Conservation (phyloP, 2,797 vertebrate genomes). For the Liasis olivaceus region DNA sequence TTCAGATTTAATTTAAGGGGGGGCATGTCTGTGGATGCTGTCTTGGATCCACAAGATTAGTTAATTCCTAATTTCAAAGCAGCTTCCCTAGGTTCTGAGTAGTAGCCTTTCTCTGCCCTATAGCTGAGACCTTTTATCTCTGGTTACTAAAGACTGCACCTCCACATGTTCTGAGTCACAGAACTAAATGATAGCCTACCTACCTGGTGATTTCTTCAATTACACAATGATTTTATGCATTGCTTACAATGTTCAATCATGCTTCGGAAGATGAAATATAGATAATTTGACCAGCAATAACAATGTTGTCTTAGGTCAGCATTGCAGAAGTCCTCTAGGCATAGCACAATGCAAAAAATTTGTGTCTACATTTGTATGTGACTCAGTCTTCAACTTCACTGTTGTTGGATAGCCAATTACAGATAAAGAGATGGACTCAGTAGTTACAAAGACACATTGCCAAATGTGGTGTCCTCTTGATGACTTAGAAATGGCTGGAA, state of each 20-base stretch:
- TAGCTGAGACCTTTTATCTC: neutral
- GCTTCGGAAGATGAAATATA: neutral
- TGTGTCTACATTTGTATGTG: neutral
- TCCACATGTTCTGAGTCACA: too few species aligned
- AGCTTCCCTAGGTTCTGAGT: neutral
- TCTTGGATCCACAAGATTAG: neutral
- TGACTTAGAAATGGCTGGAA: neutral
- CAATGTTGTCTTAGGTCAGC: neutral
- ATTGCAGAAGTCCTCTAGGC: neutral
- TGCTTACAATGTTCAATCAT: neutral
- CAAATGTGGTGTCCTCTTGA: neutral
- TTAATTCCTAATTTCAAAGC: neutral
- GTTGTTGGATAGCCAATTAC: neutral
- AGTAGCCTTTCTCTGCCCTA: neutral
- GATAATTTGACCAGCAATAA: neutral
- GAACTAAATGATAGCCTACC: neutral
- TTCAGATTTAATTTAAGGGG: neutral
- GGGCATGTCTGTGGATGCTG: neutral
- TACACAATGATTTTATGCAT: neutral
- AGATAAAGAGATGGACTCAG: neutral
- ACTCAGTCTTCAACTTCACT: neutral
- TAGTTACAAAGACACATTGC: neutral
- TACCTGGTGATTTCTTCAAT: neutral
- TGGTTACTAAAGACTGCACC: neutral
- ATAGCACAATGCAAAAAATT: too few species aligned